A percentile compares a stretch with the other conserved stretches of the same genome.
Conservation (phyloP, 2,888 invertebrate species). For the Anarsia innoxiella region DNA sequence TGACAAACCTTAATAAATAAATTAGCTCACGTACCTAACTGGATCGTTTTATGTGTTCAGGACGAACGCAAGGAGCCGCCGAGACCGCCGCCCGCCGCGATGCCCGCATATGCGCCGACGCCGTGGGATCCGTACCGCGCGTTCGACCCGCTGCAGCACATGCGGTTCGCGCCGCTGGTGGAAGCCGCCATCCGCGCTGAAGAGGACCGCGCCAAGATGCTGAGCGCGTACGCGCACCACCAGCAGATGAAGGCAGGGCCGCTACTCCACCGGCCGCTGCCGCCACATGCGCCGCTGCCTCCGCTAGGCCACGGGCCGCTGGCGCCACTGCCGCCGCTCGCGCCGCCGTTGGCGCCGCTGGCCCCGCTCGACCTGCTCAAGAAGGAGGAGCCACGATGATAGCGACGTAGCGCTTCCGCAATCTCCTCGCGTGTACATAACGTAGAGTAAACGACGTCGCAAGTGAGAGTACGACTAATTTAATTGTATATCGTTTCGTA, state of each 20-base stretch:
- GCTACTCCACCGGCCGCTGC: slow-evolving; percentile 63
- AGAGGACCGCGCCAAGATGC: slow-evolving; percentile 86
- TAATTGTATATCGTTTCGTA: slow-evolving; percentile 53
- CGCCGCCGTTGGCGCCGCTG: slow-evolving; percentile 44
- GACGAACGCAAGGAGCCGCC: slow-evolving; percentile 73
- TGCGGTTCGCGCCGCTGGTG: slow-evolving; percentile 86
- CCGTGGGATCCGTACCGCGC: slow-evolving; percentile 82
- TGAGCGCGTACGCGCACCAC: slow-evolving; percentile 79
- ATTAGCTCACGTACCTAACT: neutral
- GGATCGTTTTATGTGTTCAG: slow-evolving; percentile 14
- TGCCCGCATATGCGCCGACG: slow-evolving; percentile 67
- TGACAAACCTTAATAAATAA: neutral
- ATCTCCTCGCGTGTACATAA: slow-evolving; percentile 37
- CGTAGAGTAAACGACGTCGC: slow-evolving; percentile 40
- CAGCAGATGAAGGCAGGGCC: slow-evolving; percentile 71
- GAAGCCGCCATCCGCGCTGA: slow-evolving; percentile 87
- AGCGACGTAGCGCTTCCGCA: slow-evolving; percentile 40
- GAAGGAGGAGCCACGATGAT: slow-evolving; percentile 75
- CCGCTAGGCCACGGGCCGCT: slow-evolving; percentile 63
- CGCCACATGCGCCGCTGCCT: slow-evolving; percentile 58
- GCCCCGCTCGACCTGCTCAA: slow-evolving; percentile 77
- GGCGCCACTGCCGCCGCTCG: slow-evolving; percentile 51
- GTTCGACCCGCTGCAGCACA: slow-evolving; percentile 80
- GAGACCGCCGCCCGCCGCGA: slow-evolving; percentile 51
- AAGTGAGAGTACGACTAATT: slow-evolving; percentile 48